Conservation (phyloP, 2,113 vertebrate genomes). For the Phrynosoma platyrhinos region DNA sequence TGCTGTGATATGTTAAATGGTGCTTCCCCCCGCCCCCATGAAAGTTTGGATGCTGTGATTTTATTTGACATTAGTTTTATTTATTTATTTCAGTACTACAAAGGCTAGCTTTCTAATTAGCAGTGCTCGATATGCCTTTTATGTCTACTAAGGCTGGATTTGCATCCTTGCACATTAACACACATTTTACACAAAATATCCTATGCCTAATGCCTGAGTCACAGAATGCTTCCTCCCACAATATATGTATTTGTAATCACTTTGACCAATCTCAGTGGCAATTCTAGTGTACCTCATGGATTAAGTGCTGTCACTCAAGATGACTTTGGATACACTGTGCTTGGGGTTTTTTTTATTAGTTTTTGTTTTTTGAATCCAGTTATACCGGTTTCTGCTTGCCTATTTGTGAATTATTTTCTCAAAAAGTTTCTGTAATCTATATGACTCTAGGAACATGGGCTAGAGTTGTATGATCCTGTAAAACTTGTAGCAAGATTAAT, state of each 20-base stretch:
- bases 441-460: not conserved
- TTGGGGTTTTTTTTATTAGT: too few relatives aligned
- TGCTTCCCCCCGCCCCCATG: not conserved
- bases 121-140: not conserved
- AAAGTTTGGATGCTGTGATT: not conserved
- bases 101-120: not conserved
- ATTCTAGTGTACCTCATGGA: not conserved
- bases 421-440: not conserved
- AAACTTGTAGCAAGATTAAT: too few relatives aligned
- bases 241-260: not conserved
- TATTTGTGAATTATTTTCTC: not conserved
- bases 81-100: not conserved
- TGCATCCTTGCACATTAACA: not conserved
- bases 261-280: not conserved
- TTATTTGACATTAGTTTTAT: conserved; percentile 4
- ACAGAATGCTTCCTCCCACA: not conserved
- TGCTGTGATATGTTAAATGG: not conserved
- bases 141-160: not conserved
- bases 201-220: too few relatives aligned
- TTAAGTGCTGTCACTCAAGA: not conserved
- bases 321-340: not conserved
- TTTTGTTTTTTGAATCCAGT: too few relatives aligned
- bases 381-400: not conserved
- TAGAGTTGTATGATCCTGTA: not conserved
- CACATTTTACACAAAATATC: not conserved